Evolutionary conservation across 2,113 vertebrate species (phyloP).

Genomic region (Delphinus delphis): DNA sequence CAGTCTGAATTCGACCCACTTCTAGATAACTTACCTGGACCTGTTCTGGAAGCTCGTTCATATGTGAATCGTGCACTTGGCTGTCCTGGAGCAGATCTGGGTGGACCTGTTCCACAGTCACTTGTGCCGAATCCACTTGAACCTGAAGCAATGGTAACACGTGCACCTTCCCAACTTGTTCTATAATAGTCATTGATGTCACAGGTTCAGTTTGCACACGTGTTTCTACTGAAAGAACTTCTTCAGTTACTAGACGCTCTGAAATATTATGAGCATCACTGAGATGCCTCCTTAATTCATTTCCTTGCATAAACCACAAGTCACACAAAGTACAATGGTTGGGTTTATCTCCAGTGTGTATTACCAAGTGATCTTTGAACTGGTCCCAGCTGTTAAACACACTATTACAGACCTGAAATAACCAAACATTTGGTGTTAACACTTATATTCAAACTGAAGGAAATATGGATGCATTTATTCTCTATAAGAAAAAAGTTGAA

Average conservation of each 20-base stretch:
- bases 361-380: constrained; percentile 97
- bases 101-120: constrained; percentile 89
- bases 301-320: constrained; percentile 96
- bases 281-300: constrained; percentile 92
- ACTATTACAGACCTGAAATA: constrained; percentile 94
- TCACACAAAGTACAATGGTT: constrained; percentile 98
- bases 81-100: constrained; percentile 89
- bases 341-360: constrained; percentile 97
- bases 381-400: constrained; percentile 99
- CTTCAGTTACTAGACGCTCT: constrained; percentile 85
- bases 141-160: constrained; percentile 92
- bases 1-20: constrained; percentile 89
- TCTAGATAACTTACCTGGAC: constrained; percentile 88
- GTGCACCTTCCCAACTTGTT: constrained; percentile 92
- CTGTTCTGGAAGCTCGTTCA: constrained; percentile 87
- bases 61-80: constrained; percentile 84
- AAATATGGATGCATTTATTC: neutral
- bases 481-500: neutral
- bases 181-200: constrained; percentile 88
- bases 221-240: constrained; percentile 87
- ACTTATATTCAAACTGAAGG: constrained; percentile 13
- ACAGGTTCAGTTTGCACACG: constrained; percentile 83
- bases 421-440: constrained; percentile 60
- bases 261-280: constrained; percentile 89
- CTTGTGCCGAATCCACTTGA: constrained; percentile 90